Evolutionary conservation across 92 coral and sea anemone genomes (phyloP), one percentile per base, ranked within the genome.

Genomic region (Parazoanthus swiftii): DNA sequence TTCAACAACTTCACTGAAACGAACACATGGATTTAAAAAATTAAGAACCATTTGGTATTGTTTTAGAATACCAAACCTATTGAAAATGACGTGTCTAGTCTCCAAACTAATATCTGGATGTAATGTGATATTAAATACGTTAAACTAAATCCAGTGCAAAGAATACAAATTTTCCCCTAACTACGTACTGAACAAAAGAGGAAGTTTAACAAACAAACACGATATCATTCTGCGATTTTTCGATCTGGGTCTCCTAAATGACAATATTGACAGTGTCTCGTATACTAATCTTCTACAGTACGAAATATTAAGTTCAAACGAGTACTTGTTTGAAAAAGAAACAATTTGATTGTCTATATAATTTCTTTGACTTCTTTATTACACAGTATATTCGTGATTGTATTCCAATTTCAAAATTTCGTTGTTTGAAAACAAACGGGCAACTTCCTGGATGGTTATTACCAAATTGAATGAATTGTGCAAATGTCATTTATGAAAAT

Each of bases 191-290:
- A 23, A 23, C 4, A 26, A 13, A 54, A 54, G 59, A 36, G 81
- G 81, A 20, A 20, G 51, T 42, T 54, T 14, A 54, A 42, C 56
- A 76, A 6, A 76, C 81, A 77, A 77, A 77, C 59, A 77, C 51
- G 35, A 8, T 26, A 73, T 3, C 10, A 76, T 6, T 46, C 38
- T 4, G 29, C 26, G 1, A 11, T 25, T 6, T 77, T n/a, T 43
- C 36, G 51, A 9, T n/a, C 20, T 77, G 8, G 81, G 13, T 58
- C 66, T 58, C 48, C 81, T 3, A 23, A 39, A 39, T 39, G 42
- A 39, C 42, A 51, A 51, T 14, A 51, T 14, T 29, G 0, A 63
- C 68, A 63, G 68, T 18, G 0, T 18, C 68, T 63, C 68, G 20
- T 25, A 63, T 9, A 56, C 65, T 4, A 63, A 63, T 18, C n/a